Conservation (phyloP, 2,888 invertebrate species). For the Meiosimyza platycephala region DNA sequence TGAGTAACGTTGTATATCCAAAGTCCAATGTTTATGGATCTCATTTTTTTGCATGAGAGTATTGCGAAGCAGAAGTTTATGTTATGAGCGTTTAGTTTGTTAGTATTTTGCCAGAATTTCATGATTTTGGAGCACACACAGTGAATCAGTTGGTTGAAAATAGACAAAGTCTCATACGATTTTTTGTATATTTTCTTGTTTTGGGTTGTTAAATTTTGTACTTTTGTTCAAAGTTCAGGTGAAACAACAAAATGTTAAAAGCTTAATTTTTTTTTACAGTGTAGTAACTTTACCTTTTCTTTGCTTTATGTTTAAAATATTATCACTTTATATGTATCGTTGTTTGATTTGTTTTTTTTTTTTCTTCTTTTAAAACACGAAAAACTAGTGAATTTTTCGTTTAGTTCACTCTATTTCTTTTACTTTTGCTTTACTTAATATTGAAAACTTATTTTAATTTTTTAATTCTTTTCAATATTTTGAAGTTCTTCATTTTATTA, state of each 20-base stretch:
- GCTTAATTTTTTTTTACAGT: conserved; percentile 4
- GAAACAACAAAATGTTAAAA: not conserved
- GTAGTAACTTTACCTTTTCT: conserved; percentile 1
- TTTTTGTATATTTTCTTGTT: no score
- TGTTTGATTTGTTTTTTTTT: no score
- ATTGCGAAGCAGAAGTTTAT: not conserved
- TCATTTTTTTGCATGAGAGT: not conserved
- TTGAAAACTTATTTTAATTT: conserved; percentile 31
- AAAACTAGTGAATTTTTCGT: conserved; percentile 46
- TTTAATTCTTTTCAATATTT: conserved; percentile 17
- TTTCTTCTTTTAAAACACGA: conserved; percentile 23
- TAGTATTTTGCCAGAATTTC: not conserved
- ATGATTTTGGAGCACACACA: not conserved
- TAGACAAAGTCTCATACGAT: not conserved
- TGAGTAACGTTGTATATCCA: not conserved
- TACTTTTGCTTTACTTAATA: not conserved
- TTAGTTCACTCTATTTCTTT: conserved; percentile 54
- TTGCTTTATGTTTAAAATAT: conserved; percentile 19
- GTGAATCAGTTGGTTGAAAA: conserved; percentile 3
- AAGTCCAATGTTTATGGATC: conserved; percentile 26
- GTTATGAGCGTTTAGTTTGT: not conserved
- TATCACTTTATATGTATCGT: not conserved
- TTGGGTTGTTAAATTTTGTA: no score
- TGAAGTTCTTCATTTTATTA: not conserved
- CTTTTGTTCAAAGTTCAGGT: not conserved